Conservation (phyloP, 2,797 vertebrate genomes). For the Ctenochaetus hawaiiensis region DNA sequence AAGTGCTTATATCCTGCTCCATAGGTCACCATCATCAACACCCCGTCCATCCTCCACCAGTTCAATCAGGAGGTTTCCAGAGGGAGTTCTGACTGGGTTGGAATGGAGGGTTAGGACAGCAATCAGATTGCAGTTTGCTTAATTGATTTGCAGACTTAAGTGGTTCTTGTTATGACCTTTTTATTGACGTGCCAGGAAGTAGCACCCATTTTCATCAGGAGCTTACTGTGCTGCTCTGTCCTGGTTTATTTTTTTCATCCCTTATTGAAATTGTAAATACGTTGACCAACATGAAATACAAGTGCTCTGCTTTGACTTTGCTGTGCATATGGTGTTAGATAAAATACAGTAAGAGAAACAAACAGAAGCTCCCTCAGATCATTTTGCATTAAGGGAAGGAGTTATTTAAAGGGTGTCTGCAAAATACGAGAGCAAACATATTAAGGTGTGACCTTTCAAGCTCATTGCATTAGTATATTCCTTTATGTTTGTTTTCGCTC, state of each 20-base stretch:
- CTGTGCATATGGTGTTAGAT: not conserved
- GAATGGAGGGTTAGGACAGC: not conserved
- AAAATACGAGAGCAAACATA: constrained; percentile 8
- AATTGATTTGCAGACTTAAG: constrained; percentile 7
- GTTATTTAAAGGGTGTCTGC: not conserved
- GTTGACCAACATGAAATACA: not conserved
- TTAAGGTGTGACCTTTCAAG: constrained; percentile 29
- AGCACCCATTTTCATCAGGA: not conserved
- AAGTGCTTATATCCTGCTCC: not conserved
- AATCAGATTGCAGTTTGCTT: constrained; percentile 16
- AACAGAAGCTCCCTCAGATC: not conserved
- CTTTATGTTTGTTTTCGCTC: constrained; percentile 31
- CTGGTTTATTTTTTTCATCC: not conserved
- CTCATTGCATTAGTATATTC: not conserved
- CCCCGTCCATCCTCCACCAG: not conserved
- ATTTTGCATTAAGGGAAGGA: not conserved
- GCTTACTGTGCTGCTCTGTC: not conserved
- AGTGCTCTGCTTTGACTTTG: not conserved
- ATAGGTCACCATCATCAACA: not conserved
- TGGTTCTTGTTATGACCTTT: not conserved
- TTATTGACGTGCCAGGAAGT: not conserved
- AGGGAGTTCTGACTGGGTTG: not conserved
- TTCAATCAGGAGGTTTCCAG: constrained; percentile 3
- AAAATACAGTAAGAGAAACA: not conserved
- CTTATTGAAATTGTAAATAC: not conserved